phyloP scores from a whole-genome alignment of 2,888 invertebrate species.

The Nephrotoma appendiculata region DNA sequence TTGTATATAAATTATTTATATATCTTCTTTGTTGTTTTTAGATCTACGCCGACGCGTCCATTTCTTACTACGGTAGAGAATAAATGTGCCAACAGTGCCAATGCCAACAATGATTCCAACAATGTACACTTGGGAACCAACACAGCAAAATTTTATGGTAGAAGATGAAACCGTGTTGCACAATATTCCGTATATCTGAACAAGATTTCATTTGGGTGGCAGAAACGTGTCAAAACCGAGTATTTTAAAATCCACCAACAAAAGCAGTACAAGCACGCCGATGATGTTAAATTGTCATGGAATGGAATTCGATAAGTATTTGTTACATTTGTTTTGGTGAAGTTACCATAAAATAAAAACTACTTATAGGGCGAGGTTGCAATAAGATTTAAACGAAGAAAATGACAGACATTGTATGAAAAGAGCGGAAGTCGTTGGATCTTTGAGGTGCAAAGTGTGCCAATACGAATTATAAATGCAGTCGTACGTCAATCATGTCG shows the following conservation, averaged over 20 bases:
- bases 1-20: too few relatives aligned
- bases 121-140: too few relatives aligned
- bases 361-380: constrained; percentile 9
- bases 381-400: constrained; percentile 38
- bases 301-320: constrained; percentile 59
- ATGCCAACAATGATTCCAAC: too few relatives aligned
- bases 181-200: too few relatives aligned
- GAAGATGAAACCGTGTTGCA: too few relatives aligned
- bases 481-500: too few relatives aligned
- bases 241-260: constrained; percentile 76
- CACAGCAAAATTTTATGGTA: too few relatives aligned
- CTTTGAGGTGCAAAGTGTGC: constrained; percentile 56
- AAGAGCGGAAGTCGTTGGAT: constrained; percentile 63
- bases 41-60: too few relatives aligned
- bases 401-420: constrained; percentile 65
- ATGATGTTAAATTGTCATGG: constrained; percentile 85
- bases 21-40: too few relatives aligned
- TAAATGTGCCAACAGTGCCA: too few relatives aligned
- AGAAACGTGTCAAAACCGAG: constrained; percentile 77
- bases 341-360: not conserved
- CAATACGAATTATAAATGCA: constrained; percentile 72
- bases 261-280: constrained; percentile 77
- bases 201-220: constrained; percentile 72
- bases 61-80: too few relatives aligned
- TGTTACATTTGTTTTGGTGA: not conserved